phyloP scores from a whole-genome alignment of 2,888 invertebrate species.

The Polia nebulosa region DNA sequence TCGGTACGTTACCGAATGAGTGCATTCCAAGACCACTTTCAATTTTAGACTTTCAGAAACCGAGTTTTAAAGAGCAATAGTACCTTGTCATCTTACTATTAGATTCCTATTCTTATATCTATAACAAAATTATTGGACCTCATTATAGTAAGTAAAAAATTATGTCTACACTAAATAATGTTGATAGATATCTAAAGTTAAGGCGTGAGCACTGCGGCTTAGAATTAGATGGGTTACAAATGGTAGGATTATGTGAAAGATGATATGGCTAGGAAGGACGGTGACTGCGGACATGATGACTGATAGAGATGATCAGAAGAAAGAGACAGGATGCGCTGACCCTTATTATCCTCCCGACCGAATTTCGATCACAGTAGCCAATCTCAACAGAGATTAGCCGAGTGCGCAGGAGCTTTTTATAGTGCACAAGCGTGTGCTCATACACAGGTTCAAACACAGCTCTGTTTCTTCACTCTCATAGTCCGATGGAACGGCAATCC shows the following conservation, averaged over 20 bases:
- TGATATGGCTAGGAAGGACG: not conserved
- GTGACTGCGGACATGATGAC: not conserved
- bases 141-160: conserved; percentile 56
- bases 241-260: not conserved
- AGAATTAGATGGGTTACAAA: conserved; percentile 16
- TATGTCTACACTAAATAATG: conserved; percentile 59
- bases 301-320: not conserved
- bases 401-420: no score
- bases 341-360: no score
- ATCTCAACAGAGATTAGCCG: no score
- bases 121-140: conserved; percentile 39
- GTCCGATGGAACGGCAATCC: no score
- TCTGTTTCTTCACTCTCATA: no score
- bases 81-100: conserved; percentile 34
- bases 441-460: no score
- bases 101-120: conserved; percentile 26
- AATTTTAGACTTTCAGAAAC: conserved; percentile 18
- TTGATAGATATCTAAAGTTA: conserved; percentile 41
- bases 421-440: no score
- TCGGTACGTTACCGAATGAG: no score
- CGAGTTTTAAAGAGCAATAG: not conserved
- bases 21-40: no score
- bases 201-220: conserved; percentile 2
- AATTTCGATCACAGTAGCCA: no score
- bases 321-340: not conserved